Conservation (phyloP, 1,140 invertebrate species). For the Octopus bimaculoides region DNA sequence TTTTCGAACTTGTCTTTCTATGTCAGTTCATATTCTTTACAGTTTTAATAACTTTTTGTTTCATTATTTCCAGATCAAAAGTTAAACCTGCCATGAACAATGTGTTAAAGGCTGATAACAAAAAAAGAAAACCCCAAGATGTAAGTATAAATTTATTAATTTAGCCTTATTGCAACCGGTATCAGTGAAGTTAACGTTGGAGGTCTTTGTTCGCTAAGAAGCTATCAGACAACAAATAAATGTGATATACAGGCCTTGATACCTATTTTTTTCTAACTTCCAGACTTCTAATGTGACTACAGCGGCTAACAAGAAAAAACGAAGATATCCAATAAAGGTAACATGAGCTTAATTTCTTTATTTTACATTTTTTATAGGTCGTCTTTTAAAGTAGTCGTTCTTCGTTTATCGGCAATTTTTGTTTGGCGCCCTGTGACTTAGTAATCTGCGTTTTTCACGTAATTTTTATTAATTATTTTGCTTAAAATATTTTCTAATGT, state of each 20-base stretch:
- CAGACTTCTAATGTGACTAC: conserved; percentile 18
- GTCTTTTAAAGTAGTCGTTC: neutral
- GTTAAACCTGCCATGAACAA: neutral
- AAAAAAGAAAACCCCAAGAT: conserved; percentile 4
- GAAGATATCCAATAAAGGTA: conserved; percentile 45
- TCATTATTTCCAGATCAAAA: neutral
- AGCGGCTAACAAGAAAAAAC: conserved; percentile 31
- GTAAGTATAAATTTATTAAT: neutral
- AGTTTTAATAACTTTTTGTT: neutral
- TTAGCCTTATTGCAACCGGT: too few species aligned
- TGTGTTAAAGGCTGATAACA: neutral
- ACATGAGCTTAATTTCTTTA: conserved; percentile 12
- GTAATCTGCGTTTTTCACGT: neutral
- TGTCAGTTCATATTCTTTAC: neutral
- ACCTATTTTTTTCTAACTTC: too few species aligned
- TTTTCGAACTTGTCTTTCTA: neutral
- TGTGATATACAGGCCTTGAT: too few species aligned
- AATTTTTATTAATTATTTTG: neutral
- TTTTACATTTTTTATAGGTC: neutral
- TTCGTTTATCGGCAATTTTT: neutral
- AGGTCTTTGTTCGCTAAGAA: too few species aligned
- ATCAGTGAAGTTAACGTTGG: too few species aligned
- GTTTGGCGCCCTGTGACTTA: neutral
- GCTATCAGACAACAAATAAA: too few species aligned
- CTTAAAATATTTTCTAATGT: neutral